Evolutionary conservation across 1,140 invertebrate genomes (phyloP), one percentile per base, ranked within the genome.

Genomic region (Leptoteleia sp.): DNA sequence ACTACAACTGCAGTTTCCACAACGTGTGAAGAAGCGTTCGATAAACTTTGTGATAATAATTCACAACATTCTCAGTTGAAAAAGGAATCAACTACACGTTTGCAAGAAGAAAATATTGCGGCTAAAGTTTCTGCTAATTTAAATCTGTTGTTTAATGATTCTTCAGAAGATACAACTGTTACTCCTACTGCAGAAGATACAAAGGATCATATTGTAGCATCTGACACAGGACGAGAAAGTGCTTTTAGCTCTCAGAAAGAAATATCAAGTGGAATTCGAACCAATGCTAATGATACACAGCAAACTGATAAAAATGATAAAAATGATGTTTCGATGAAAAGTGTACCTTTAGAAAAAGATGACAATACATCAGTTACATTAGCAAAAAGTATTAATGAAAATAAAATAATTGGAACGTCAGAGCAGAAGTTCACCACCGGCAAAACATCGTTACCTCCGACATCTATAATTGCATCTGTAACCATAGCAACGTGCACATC

Each of bases 171-270:
- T 15, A 76, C 79, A 4, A 73, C 79, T 33, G 72, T 17, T 17
- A 76, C 80, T 5, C 43, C 38, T 17, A 76, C 80, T 5, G 47
- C 38, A 0, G 91, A 92, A 22, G 91, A 91, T 52, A 88, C 88
- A 17, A 89, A 90, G 9, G 90, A 91, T 59, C 84, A 90, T 59
- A 90, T 92, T 48, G 90, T 92, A 48, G 90, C 92, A 57, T 90
- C 91, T 1, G 92, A 93, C 80, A 77, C 76, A 0, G 91, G 92
- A 72, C 90, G 89, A 9, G 85, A 87, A 2, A 85, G 81, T 45
- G 76, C 91, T 3, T 93, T 93, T 79, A 91, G 91, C 1, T 85
- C 90, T 70, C 90, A 91, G 16, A 91, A 91, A 61, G 91, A 93
- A 47, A 90, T 91, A 0, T 90, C 92, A 22, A 89, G 91, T 45